Evolutionary conservation across 1,140 invertebrate species (phyloP).

Genomic region (Cotesia glomerata): DNA sequence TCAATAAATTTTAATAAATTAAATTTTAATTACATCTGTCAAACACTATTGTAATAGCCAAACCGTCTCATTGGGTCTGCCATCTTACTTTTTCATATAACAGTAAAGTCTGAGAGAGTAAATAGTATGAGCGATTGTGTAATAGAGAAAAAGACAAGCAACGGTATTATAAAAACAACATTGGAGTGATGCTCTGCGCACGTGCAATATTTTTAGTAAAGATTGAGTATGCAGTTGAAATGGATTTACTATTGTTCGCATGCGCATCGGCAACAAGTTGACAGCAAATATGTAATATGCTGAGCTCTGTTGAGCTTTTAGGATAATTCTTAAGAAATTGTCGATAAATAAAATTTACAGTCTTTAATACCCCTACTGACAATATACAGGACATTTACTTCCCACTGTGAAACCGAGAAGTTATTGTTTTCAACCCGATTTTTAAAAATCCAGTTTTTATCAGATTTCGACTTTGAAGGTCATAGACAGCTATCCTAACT

Average conservation of each 20-base stretch:
- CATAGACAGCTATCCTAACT: too few relatives aligned
- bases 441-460: too few relatives aligned
- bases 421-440: too few relatives aligned
- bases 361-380: not conserved
- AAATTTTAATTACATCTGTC: not conserved
- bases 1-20: not conserved
- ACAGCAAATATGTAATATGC: constrained; percentile 1
- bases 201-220: constrained; percentile 1
- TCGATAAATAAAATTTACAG: not conserved
- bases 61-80: not conserved
- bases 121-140: not conserved
- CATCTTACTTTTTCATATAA: constrained; percentile 11
- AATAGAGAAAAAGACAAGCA: not conserved
- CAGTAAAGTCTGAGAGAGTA: not conserved
- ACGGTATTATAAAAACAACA: not conserved
- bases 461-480: too few relatives aligned
- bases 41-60: constrained; percentile 11
- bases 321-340: not conserved
- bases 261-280: constrained; percentile 20
- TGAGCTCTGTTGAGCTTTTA: constrained; percentile 15
- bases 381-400: too few relatives aligned
- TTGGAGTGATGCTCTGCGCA: not conserved
- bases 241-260: not conserved
- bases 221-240: not conserved
- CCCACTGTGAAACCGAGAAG: too few relatives aligned